A percentile compares a stretch with the other conserved stretches of the same genome.
These are phyloP conservation scores for Indicator maculatus DNA, from an alignment of 2,113 vertebrate species.

Conservation along the genomic window DNA sequence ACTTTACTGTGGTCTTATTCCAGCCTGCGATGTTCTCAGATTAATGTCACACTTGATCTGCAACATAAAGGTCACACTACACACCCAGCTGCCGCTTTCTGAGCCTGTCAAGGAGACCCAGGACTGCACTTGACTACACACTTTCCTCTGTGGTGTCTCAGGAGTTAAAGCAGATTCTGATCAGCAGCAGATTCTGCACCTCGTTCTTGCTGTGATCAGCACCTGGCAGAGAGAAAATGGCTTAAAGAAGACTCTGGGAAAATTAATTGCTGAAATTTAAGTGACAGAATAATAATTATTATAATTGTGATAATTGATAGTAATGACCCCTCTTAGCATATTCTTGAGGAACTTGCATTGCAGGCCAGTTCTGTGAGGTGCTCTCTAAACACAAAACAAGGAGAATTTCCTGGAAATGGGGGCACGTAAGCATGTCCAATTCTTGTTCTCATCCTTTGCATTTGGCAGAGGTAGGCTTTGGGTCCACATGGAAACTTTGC, in stretches of 20 bases:
- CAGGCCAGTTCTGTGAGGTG: not conserved
- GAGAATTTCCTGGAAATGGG: not conserved
- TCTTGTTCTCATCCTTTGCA: not conserved
- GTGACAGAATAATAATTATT: slow-evolving; percentile 63
- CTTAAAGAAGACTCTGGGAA: slow-evolving; percentile 55
- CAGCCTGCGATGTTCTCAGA: not conserved
- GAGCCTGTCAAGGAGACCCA: not conserved
- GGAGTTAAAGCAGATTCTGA: slow-evolving; percentile 40
- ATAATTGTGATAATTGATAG: slow-evolving; percentile 60
- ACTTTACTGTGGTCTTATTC: not conserved
- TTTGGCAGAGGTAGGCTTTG: not conserved
- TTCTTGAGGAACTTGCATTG: not conserved
- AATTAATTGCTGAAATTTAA: slow-evolving; percentile 65
- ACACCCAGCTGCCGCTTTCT: not conserved
- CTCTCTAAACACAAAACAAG: slow-evolving; percentile 35
- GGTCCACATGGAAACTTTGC: not conserved
- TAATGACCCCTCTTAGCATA: not conserved
- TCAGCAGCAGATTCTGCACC: slow-evolving; percentile 39
- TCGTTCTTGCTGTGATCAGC: slow-evolving; percentile 53
- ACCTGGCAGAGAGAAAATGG: slow-evolving; percentile 53
- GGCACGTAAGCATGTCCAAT: rapidly evolving
- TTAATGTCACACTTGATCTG: rapidly evolving
- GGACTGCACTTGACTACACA: not conserved
- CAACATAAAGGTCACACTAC: not conserved
- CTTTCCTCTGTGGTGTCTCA: not conserved